Evolutionary conservation across 2,797 vertebrate species (phyloP).

Genomic region (Halcyon smyrnensis): DNA sequence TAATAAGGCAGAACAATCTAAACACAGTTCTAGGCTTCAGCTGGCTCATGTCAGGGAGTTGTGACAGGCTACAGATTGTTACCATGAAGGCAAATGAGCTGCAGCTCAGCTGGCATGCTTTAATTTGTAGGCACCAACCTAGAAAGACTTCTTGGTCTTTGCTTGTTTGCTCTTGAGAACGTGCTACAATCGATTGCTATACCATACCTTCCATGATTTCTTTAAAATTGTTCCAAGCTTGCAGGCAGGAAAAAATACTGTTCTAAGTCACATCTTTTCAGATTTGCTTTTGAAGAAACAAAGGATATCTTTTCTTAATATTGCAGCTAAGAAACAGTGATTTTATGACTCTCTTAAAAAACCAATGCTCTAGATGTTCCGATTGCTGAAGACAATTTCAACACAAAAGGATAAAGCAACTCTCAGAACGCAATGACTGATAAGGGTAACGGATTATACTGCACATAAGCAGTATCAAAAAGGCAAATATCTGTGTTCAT

Average conservation of each 20-base stretch:
- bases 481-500: neutral
- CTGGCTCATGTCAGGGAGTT: fast-evolving
- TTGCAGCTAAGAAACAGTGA: constrained; percentile 25
- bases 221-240: neutral
- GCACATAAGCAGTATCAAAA: neutral
- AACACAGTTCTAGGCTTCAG: neutral
- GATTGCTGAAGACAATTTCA: neutral
- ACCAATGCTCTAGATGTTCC: neutral
- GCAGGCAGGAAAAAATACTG: neutral
- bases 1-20: neutral
- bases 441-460: neutral
- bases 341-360: constrained; percentile 23
- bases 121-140: neutral
- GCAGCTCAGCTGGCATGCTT: neutral
- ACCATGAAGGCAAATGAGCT: neutral
- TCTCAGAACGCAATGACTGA: neutral
- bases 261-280: neutral
- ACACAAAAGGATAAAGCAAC: neutral
- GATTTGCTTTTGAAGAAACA: neutral
- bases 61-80: neutral
- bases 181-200: neutral
- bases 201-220: fast-evolving
- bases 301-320: neutral
- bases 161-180: neutral
- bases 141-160: neutral